These are phyloP conservation scores for Aplochiton taeniatus DNA, from an alignment of 2,797 vertebrate genomes.

Conservation along the genomic window DNA sequence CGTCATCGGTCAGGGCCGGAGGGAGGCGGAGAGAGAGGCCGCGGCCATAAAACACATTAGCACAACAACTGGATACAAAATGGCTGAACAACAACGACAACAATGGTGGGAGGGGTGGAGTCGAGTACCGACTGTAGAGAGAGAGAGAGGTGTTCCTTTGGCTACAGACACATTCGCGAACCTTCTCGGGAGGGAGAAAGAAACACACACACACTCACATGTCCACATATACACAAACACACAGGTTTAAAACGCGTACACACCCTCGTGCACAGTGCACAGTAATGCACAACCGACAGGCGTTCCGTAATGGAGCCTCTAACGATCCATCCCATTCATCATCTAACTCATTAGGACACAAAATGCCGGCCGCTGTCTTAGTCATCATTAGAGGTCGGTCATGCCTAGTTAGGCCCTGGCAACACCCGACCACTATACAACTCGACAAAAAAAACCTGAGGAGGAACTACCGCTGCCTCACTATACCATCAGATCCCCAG, in stretches of 20 bases:
- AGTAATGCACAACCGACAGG: too few species aligned
- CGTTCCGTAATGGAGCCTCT: too few species aligned
- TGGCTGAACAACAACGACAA: slow-evolving; percentile 57
- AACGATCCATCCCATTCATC: too few species aligned
- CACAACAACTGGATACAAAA: slow-evolving; percentile 69
- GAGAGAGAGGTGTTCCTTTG: slow-evolving; percentile 40
- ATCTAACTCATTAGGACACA: too few species aligned
- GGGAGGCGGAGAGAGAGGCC: slow-evolving; percentile 28
- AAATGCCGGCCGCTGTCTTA: too few species aligned
- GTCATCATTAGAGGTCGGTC: too few species aligned
- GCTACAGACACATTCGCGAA: slow-evolving; percentile 28
- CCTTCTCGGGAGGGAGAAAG: slow-evolving; percentile 35
- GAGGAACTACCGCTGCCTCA: too few species aligned
- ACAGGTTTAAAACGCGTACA: neutral
- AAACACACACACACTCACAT: slow-evolving; percentile 2
- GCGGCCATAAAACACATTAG: slow-evolving; percentile 69
- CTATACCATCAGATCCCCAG: too few species aligned
- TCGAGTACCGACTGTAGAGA: slow-evolving; percentile 42
- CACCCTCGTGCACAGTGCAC: slow-evolving; percentile 1
- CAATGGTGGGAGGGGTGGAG: slow-evolving; percentile 43
- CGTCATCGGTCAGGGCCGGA: slow-evolving; percentile 41
- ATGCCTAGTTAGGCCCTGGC: too few species aligned
- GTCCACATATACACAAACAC: neutral
- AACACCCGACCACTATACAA: too few species aligned
- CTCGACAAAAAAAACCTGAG: too few species aligned